phyloP scores from a whole-genome alignment of 2,113 vertebrate species.

The Arenaria interpres region DNA sequence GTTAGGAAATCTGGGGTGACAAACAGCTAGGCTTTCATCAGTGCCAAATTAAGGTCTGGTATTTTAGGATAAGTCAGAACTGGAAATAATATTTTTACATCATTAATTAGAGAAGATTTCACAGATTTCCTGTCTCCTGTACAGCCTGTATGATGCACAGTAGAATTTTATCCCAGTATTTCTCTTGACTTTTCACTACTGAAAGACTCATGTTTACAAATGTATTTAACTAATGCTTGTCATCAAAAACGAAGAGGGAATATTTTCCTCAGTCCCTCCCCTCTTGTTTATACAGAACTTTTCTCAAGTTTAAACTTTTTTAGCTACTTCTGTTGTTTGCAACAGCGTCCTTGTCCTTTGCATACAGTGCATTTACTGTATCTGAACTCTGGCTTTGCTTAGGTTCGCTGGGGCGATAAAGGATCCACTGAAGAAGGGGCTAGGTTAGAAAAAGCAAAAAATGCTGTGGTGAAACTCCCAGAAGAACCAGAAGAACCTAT shows the following conservation, averaged over 20 bases:
- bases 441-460: constrained; percentile 93
- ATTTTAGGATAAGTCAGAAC: background rate
- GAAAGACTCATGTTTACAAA: background rate
- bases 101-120: background rate
- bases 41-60: background rate
- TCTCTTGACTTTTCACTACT: background rate
- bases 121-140: background rate
- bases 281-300: background rate
- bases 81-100: background rate
- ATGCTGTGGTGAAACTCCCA: constrained; percentile 87
- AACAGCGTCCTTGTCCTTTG: background rate
- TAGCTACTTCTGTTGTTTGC: background rate
- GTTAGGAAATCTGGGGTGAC: background rate
- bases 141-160: background rate
- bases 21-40: background rate
- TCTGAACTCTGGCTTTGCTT: background rate
- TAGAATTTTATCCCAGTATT: background rate
- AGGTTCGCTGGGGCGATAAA: constrained; percentile 98
- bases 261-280: background rate
- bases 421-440: constrained; percentile 97
- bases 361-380: background rate
- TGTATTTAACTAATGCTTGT: background rate
- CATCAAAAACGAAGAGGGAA: background rate
- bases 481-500: constrained; percentile 84
- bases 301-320: background rate